phyloP scores from a whole-genome alignment of 2,113 vertebrate species.

The Lepus timidus region DNA sequence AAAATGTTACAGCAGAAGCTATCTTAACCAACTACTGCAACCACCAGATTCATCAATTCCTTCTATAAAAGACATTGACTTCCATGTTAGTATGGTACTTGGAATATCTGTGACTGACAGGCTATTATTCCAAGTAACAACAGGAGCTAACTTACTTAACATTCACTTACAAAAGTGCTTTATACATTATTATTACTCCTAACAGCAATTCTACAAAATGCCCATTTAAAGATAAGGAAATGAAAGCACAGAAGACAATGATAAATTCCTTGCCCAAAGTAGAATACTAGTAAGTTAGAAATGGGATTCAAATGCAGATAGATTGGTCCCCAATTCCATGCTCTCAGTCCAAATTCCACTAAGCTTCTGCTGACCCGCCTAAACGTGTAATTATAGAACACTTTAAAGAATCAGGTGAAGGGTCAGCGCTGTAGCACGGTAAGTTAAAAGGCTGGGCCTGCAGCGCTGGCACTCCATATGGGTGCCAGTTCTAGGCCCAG shows the following conservation, averaged over 20 bases:
- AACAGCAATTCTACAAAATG: background rate
- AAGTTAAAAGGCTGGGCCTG: no score
- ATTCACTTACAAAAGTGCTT: background rate
- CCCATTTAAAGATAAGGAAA: constrained; percentile 18
- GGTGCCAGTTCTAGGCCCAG: no score
- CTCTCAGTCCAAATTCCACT: background rate
- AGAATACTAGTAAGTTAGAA: background rate
- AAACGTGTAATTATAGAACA: background rate
- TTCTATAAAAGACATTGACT: background rate
- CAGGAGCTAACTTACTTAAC: background rate
- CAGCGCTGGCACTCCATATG: no score
- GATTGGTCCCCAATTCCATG: background rate
- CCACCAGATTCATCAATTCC: background rate
- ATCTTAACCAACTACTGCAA: constrained; percentile 56
- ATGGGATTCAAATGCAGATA: background rate
- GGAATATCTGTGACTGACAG: background rate
- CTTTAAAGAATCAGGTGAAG: background rate
- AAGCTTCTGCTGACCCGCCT: background rate
- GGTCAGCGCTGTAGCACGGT: no score
- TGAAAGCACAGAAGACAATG: background rate
- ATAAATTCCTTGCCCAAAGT: constrained; percentile 44
- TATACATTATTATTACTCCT: background rate
- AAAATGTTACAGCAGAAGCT: constrained; percentile 58
- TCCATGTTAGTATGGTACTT: background rate
- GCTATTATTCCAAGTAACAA: background rate